phyloP scores from a whole-genome alignment of 2,113 vertebrate species.

The Gobiocypris rarus region DNA sequence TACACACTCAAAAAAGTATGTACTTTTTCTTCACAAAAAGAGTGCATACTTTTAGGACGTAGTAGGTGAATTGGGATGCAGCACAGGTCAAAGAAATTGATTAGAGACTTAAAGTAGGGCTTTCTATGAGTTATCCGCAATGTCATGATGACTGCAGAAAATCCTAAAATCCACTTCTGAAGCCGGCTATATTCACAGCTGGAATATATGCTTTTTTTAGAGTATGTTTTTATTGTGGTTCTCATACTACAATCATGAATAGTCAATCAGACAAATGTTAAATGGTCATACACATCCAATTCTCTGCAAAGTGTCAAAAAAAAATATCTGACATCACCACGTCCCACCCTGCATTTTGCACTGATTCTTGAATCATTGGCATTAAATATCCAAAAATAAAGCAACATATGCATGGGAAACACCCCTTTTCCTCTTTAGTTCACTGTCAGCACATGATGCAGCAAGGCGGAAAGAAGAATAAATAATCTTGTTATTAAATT shows the following conservation, averaged over 20 bases:
- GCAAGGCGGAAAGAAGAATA: neutral
- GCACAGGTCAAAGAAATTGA: neutral
- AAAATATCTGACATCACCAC: neutral
- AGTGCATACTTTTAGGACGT: too few relatives aligned
- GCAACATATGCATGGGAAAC: neutral
- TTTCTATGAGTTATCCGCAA: neutral
- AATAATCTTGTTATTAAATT: neutral
- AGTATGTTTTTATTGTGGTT: neutral
- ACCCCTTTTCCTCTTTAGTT: neutral
- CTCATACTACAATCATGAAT: neutral
- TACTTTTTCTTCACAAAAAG: too few relatives aligned
- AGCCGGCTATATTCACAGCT: neutral
- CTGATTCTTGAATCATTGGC: neutral
- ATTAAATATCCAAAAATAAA: slow-evolving; percentile 14
- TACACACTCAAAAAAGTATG: too few relatives aligned
- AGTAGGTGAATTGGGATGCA: too few relatives aligned
- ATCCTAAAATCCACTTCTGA: neutral
- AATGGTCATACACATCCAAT: neutral
- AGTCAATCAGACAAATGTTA: neutral
- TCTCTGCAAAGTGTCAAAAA: neutral
- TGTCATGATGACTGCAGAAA: neutral
- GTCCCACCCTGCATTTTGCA: neutral
- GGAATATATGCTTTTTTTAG: neutral
- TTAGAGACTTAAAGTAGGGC: neutral
- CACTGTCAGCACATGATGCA: neutral